These are phyloP conservation scores for Brachionus koreanus DNA, from an alignment of 1,140 invertebrate species.

Conservation along the genomic window DNA sequence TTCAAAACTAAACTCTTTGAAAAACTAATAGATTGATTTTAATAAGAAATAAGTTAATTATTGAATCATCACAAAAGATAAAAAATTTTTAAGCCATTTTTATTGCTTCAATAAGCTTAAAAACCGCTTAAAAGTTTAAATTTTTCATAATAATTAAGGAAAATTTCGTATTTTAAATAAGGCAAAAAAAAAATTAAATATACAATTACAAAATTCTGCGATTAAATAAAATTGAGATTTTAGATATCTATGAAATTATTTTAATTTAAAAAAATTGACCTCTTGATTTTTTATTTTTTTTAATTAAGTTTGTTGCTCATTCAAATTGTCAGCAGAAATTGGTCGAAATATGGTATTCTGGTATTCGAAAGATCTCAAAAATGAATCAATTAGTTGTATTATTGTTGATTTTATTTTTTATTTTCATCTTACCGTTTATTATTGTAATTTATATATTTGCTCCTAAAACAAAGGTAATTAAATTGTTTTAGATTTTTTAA, in stretches of 20 bases:
- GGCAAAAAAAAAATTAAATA: too few relatives aligned
- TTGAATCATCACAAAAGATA: too few relatives aligned
- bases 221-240: background rate
- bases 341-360: slow-evolving; percentile 46
- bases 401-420: slow-evolving; percentile 25
- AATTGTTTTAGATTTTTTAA: background rate
- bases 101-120: too few relatives aligned
- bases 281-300: too few relatives aligned
- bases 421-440: slow-evolving; percentile 42
- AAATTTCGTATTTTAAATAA: too few relatives aligned
- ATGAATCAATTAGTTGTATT: slow-evolving; percentile 39
- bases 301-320: slow-evolving; percentile 47
- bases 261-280: too few relatives aligned
- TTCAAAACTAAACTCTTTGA: too few relatives aligned
- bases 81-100: too few relatives aligned
- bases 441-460: slow-evolving; percentile 35
- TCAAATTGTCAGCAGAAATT: slow-evolving; percentile 47
- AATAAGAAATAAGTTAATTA: too few relatives aligned
- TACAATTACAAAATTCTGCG: too few relatives aligned
- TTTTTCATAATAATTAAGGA: background rate
- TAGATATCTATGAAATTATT: background rate
- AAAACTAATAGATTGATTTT: too few relatives aligned
- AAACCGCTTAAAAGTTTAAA: too few relatives aligned
- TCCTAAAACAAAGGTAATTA: slow-evolving; percentile 22
- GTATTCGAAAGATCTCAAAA: slow-evolving; percentile 36